Percentiles rank a stretch among this genome's conserved stretches.
Evolutionary conservation across 2,797 vertebrate genomes (phyloP).

Genomic region (Erethizon dorsatum): DNA sequence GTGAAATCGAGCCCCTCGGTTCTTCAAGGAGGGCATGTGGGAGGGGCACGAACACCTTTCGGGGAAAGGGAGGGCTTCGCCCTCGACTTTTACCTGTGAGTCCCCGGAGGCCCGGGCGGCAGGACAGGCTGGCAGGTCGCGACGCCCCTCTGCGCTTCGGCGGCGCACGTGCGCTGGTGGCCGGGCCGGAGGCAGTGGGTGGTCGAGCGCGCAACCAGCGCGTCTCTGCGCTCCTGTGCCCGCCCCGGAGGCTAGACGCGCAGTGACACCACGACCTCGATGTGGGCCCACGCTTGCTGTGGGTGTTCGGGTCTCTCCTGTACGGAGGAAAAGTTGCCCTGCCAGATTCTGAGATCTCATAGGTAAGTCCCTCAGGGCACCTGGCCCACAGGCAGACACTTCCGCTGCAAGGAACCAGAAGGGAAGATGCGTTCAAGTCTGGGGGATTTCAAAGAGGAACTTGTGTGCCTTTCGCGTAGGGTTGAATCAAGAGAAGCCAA

Average conservation of each 20-base stretch:
- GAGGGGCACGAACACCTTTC: slow-evolving; percentile 64
- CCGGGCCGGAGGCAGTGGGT: not conserved
- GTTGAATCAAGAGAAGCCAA: not conserved
- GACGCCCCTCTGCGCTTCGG: accelerated
- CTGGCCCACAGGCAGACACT: not conserved
- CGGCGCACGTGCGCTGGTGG: not conserved
- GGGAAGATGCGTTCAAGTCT: not conserved
- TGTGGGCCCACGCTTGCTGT: not conserved
- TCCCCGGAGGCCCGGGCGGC: not conserved
- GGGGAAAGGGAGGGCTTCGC: not conserved
- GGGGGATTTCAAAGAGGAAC: not conserved
- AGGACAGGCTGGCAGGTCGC: too few relatives aligned
- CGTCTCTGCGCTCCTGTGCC: not conserved
- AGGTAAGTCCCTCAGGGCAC: slow-evolving; percentile 56
- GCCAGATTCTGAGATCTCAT: not conserved
- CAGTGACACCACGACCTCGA: not conserved
- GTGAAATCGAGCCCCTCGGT: not conserved
- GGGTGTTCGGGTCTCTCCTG: not conserved
- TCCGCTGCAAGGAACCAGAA: not conserved
- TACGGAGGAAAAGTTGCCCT: not conserved
- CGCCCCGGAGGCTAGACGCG: not conserved
- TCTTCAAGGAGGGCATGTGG: not conserved
- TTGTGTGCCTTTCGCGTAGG: not conserved
- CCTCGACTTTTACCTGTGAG: slow-evolving; percentile 52
- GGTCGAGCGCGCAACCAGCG: not conserved